phyloP scores from a whole-genome alignment of 2,797 vertebrate genomes.

The Danio aesculapii region DNA sequence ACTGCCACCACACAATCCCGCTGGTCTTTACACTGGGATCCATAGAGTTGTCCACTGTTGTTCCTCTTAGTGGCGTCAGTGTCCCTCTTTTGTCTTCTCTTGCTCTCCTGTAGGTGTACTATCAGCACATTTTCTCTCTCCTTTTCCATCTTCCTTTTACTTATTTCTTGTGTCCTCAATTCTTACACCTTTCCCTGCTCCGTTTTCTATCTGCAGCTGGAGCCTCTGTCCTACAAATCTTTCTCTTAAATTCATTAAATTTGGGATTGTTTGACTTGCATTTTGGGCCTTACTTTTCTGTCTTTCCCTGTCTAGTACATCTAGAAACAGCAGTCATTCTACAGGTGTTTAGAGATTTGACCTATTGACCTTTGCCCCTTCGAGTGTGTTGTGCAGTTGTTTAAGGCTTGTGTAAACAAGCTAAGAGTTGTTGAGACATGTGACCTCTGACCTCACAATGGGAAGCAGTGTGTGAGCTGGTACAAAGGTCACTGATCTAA shows the following conservation, averaged over 20 bases:
- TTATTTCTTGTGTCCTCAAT: neutral
- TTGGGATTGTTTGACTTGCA: slow-evolving; percentile 26
- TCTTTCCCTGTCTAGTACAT: neutral
- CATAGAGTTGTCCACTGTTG: slow-evolving; percentile 23
- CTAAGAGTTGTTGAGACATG: slow-evolving; percentile 38
- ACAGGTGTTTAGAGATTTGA: slow-evolving; percentile 24
- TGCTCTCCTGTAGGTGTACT: slow-evolving; percentile 51
- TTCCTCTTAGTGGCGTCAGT: neutral
- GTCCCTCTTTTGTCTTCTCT: slow-evolving; percentile 7
- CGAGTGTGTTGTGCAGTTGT: slow-evolving; percentile 40
- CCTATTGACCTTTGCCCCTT: slow-evolving; percentile 39
- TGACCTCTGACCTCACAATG: slow-evolving; percentile 69
- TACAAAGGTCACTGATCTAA: slow-evolving; percentile 38
- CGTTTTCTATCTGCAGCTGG: slow-evolving; percentile 39
- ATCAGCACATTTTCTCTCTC: slow-evolving; percentile 38
- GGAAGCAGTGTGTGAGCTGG: slow-evolving; percentile 82
- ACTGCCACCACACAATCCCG: slow-evolving; percentile 53
- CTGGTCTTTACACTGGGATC: slow-evolving; percentile 27
- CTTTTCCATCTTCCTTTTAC: slow-evolving; percentile 19
- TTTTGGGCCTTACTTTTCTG: neutral
- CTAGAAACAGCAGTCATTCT: neutral
- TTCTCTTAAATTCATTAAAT: slow-evolving; percentile 62
- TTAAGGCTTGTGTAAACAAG: slow-evolving; percentile 43
- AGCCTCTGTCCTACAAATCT: slow-evolving; percentile 55
- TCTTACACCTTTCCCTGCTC: slow-evolving; percentile 46